Conservation (phyloP, 2,888 invertebrate species). For the Leistus spinibarbis region DNA sequence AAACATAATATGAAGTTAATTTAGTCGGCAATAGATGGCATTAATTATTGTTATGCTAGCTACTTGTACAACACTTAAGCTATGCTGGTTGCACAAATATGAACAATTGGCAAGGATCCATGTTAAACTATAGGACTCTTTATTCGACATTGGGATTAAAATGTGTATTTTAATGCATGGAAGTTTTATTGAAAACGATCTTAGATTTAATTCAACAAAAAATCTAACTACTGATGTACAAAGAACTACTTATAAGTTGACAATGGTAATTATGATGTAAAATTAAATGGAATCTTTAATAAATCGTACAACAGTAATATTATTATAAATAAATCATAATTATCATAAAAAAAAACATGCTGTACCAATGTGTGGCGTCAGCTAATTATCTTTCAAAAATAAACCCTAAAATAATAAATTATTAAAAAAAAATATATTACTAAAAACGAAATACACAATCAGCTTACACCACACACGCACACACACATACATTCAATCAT, state of each 20-base stretch:
- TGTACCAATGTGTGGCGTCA: neutral
- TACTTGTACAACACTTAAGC: too few species aligned
- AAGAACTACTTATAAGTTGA: constrained; percentile 1
- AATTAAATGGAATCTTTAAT: neutral
- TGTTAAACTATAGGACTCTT: too few species aligned
- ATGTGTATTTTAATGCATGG: neutral
- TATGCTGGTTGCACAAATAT: too few species aligned
- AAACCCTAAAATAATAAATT: constrained; percentile 16
- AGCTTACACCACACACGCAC: constrained; percentile 5
- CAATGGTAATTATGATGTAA: neutral
- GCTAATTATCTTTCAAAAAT: neutral
- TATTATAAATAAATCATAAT: neutral
- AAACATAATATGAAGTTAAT: too few species aligned
- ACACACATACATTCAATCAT: constrained; percentile 8
- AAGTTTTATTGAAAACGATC: neutral
- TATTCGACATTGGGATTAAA: neutral
- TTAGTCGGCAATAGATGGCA: too few species aligned
- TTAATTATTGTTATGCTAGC: too few species aligned
- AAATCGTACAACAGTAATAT: neutral
- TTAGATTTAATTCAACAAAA: neutral
- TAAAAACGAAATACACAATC: neutral
- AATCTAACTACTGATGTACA: constrained; percentile 1
- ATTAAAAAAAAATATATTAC: constrained; percentile 6
- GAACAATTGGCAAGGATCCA: too few species aligned
- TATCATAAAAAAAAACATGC: too few species aligned